Evolutionary conservation across 2,113 vertebrate species (phyloP).

Genomic region (Pseudonaja textilis): DNA sequence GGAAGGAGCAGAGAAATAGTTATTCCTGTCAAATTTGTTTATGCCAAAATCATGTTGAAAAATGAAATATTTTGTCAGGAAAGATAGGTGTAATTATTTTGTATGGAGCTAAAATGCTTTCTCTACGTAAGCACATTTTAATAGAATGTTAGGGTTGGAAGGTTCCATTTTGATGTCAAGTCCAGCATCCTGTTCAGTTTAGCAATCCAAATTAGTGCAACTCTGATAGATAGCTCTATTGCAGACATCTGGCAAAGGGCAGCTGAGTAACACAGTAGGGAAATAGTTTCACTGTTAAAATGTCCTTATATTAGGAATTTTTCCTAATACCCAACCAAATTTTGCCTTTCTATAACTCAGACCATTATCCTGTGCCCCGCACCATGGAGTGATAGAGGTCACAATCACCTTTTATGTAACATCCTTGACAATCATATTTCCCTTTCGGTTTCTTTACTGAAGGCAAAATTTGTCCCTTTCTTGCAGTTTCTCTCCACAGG

Average conservation of each 20-base stretch:
- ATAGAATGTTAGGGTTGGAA: not conserved
- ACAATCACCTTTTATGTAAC: not conserved
- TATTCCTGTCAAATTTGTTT: not conserved
- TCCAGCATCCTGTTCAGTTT: not conserved
- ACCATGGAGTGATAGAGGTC: not conserved
- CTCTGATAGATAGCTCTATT: not conserved
- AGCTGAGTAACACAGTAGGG: not conserved
- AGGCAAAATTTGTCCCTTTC: not conserved
- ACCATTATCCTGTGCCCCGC: not conserved
- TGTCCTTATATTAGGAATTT: not conserved
- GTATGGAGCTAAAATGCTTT: not conserved
- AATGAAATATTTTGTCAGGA: not conserved
- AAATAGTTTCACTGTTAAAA: not conserved
- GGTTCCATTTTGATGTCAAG: not conserved
- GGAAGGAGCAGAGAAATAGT: not conserved
- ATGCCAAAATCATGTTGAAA: not conserved
- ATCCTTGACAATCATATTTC: not conserved
- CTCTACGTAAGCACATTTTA: not conserved
- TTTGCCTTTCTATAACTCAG: not conserved
- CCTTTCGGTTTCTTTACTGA: not conserved
- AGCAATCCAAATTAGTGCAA: not conserved
- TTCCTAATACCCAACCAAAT: not conserved
- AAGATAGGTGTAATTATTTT: not conserved
- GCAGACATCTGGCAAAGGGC: not conserved
- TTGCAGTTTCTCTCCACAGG: not conserved